A percentile compares a stretch with the other conserved stretches of the same genome.
Evolutionary conservation across 1,140 invertebrate species (phyloP).

Genomic region (Diorhabda sublineata): DNA sequence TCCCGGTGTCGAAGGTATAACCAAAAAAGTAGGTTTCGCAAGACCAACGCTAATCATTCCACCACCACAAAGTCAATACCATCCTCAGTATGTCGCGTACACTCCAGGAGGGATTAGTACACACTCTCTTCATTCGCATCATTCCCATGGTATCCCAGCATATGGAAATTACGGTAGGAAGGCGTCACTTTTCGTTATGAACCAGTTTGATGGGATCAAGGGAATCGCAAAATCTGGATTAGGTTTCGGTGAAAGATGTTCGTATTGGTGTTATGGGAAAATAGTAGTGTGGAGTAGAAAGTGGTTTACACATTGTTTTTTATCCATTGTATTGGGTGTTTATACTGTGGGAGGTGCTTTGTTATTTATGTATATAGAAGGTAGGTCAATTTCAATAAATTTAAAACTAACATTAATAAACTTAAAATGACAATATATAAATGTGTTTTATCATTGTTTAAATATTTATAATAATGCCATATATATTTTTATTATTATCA

Average conservation of each 20-base stretch:
- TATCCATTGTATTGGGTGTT: slow-evolving; percentile 68
- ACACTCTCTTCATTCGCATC: slow-evolving; percentile 28
- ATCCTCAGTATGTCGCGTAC: slow-evolving; percentile 5
- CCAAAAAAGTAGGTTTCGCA: slow-evolving; percentile 29
- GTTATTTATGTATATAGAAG: slow-evolving; percentile 71
- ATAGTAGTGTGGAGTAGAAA: slow-evolving; percentile 69
- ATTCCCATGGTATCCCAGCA: background rate
- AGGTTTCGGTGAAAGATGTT: slow-evolving; percentile 75
- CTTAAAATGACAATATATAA: no score
- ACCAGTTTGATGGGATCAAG: slow-evolving; percentile 70
- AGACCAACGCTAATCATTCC: slow-evolving; percentile 33
- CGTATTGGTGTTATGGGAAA: slow-evolving; percentile 75
- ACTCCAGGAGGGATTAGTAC: slow-evolving; percentile 3
- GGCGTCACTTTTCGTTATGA: slow-evolving; percentile 69
- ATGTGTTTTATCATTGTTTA: no score
- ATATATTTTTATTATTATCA: no score
- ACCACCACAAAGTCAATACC: slow-evolving; percentile 23
- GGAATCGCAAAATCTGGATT: slow-evolving; percentile 74
- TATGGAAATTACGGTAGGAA: slow-evolving; percentile 53
- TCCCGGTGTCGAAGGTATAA: slow-evolving; percentile 5
- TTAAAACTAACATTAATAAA: no score
- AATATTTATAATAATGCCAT: no score
- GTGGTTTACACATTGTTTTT: slow-evolving; percentile 86
- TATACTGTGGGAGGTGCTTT: slow-evolving; percentile 76
- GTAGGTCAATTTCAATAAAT: slow-evolving; percentile 46